These are phyloP conservation scores for Eueremaeus valkanovi DNA, from an alignment of 2,888 invertebrate genomes.

Conservation along the genomic window DNA sequence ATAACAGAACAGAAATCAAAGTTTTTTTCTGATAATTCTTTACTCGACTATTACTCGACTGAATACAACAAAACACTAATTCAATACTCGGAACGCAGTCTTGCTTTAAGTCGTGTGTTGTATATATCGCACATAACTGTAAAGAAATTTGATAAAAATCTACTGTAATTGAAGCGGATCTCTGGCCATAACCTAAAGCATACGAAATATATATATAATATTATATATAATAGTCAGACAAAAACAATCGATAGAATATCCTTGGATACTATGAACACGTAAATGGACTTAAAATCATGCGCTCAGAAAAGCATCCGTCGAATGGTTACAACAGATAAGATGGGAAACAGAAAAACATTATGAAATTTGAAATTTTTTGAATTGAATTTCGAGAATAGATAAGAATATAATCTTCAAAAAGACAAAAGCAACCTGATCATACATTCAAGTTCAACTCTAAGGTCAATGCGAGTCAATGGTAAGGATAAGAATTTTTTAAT, in stretches of 20 bases:
- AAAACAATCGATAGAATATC: slow-evolving; percentile 20
- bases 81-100: not conserved
- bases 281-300: slow-evolving; percentile 19
- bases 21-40: too few species aligned
- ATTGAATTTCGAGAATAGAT: not conserved
- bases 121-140: not conserved
- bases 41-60: too few species aligned
- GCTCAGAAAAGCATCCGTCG: slow-evolving; percentile 1
- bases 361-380: slow-evolving; percentile 8
- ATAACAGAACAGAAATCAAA: too few species aligned
- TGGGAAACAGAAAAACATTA: not conserved
- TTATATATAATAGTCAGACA: not conserved
- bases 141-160: slow-evolving; percentile 18
- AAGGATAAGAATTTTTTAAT: too few species aligned
- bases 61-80: slow-evolving; percentile 6
- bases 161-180: slow-evolving; percentile 25
- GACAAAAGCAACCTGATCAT: not conserved
- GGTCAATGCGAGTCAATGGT: too few species aligned
- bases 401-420: not conserved
- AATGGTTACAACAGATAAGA: too few species aligned
- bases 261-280: slow-evolving; percentile 28
- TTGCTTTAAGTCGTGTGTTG: not conserved
- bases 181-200: not conserved
- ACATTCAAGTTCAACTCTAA: too few species aligned
- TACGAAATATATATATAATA: too few species aligned